These are phyloP conservation scores for Odontophorus gujanensis DNA, from an alignment of 2,113 vertebrate species.

Conservation along the genomic window DNA sequence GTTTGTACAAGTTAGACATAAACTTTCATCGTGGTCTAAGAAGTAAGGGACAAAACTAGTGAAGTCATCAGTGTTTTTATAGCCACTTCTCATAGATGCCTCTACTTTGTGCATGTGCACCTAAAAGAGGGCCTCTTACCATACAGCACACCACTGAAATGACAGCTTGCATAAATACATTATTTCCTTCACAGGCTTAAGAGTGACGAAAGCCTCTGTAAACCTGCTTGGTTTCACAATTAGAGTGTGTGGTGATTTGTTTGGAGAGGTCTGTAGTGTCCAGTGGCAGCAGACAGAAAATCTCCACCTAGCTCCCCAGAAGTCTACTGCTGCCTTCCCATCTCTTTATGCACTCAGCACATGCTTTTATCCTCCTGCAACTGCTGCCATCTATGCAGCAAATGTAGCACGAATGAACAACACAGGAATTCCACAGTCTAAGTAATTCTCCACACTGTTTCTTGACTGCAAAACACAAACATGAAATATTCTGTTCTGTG, in stretches of 20 bases:
- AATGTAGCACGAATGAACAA: not conserved
- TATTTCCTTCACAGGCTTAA: not conserved
- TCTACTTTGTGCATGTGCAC: not conserved
- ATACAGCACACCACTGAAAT: not conserved
- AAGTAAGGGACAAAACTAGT: not conserved
- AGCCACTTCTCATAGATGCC: not conserved
- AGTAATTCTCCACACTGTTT: not conserved
- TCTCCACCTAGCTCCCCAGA: not conserved
- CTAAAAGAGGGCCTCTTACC: not conserved
- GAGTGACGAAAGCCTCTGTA: not conserved
- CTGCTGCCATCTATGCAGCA: not conserved
- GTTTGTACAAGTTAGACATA: not conserved
- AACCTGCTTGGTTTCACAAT: not conserved
- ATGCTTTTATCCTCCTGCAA: not conserved
- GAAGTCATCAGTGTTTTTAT: not conserved
- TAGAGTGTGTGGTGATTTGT: not conserved
- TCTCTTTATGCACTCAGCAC: fast-evolving
- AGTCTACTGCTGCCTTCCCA: not conserved
- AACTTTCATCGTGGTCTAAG: not conserved
- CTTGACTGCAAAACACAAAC: not conserved
- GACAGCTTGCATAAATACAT: not conserved
- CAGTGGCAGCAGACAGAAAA: not conserved
- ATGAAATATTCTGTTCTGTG: not conserved
- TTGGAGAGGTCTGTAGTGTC: not conserved
- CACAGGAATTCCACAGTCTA: not conserved